Evolutionary conservation across 2,797 vertebrate species (phyloP).

Genomic region (Pagetopsis macropterus): DNA sequence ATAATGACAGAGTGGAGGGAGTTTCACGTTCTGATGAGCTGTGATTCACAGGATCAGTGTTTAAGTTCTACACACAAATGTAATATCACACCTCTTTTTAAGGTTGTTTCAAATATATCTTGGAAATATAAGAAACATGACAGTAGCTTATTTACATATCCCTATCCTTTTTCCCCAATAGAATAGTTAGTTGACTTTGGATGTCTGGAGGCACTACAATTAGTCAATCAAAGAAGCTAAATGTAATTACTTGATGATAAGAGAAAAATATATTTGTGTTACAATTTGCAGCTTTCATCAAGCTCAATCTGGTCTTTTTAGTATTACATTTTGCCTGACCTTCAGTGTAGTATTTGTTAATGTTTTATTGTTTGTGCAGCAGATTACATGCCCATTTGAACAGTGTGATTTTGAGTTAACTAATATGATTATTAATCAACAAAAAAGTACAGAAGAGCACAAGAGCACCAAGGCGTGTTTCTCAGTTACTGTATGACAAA

Average conservation of each 20-base stretch:
- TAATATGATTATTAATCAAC: neutral
- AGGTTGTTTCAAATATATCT: constrained; percentile 1
- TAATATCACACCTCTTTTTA: neutral
- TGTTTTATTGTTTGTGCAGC: neutral
- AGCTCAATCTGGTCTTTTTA: neutral
- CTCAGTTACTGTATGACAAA: constrained; percentile 15
- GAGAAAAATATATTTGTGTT: neutral
- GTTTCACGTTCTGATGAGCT: neutral
- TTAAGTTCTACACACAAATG: neutral
- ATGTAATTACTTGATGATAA: neutral
- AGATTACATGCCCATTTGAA: neutral
- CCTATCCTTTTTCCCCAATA: neutral
- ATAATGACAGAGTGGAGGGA: neutral
- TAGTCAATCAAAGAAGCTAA: neutral
- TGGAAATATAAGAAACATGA: neutral
- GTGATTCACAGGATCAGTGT: neutral
- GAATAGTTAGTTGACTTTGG: neutral
- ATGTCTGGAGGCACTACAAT: neutral
- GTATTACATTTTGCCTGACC: neutral
- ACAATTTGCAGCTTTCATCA: neutral
- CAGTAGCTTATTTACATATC: neutral
- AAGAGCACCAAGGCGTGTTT: neutral
- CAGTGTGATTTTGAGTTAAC: neutral
- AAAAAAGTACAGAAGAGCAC: neutral
- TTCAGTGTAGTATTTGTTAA: neutral